Evolutionary conservation across 2,113 vertebrate species (phyloP), one percentile per base, ranked within the genome.

Genomic region (Anhinga anhinga): DNA sequence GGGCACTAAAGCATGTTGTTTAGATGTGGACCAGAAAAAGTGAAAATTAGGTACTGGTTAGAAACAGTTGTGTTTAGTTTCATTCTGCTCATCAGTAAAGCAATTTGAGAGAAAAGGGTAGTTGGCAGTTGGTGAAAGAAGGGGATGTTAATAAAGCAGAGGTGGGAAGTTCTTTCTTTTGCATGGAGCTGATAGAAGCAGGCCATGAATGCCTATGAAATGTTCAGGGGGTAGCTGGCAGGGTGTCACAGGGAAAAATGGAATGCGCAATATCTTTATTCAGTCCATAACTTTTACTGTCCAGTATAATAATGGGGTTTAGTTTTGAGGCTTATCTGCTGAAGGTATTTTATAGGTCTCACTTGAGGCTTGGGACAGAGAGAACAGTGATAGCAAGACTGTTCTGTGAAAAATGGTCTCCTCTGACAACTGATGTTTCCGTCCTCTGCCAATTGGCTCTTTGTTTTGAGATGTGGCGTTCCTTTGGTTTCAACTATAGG

Each of bases 281-380:
- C 86, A 59, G 93, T 89, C 89, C 81, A 72, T 96, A 96, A 89
- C 69, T 95, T 96, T 91, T 86, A 92, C 83, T 94, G 81, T 84
- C 91, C 49, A 1, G 38, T 89, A 49, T 89, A 94, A 96, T 93
- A 93, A 93, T 91, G 61, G 30, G 7, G 13, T 94, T 91, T 87
- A 86, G 69, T 88, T 94, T 91, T 53, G 44, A 85, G 40, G 34
- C 40, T 95, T 73, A 69, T 94, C 59, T 79, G 44, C 84, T 95
- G 45, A 87, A 89, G 86, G 34, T 96, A n/a, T 96, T 96, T 96
- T 96, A 93, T 89, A 85, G 61, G 61, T 84, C 56, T 87, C 70
- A 56, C 52, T 79, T 74, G 59, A 59, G n/a, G 61, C 40, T 79
- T 2, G 7, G 38, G 69, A 79, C 56, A 59, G 69, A 86, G 63